Evolutionary conservation across 2,113 vertebrate genomes (phyloP).

Genomic region (Choloepus hoffmanni): DNA sequence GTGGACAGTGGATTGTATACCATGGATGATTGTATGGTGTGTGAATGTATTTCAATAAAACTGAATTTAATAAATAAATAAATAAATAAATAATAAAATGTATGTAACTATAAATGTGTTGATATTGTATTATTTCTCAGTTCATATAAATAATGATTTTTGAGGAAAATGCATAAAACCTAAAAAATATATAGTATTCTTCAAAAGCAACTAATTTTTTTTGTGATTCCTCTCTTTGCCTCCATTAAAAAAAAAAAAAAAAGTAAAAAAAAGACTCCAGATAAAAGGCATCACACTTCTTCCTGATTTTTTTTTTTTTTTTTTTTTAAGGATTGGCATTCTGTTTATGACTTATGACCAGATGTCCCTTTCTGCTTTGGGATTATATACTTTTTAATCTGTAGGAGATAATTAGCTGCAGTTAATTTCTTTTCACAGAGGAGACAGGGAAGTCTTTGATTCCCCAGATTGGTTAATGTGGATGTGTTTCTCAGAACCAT

Average conservation of each 20-base stretch:
- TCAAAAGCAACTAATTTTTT: background rate
- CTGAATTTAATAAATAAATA: too few species aligned
- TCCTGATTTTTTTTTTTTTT: background rate
- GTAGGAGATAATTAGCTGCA: conserved; percentile 64
- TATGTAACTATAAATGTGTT: background rate
- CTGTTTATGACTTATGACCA: background rate
- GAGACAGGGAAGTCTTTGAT: conserved; percentile 70
- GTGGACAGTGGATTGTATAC: too few species aligned
- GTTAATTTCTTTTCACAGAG: conserved; percentile 68
- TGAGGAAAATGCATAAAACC: conserved; percentile 54
- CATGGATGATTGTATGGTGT: too few species aligned
- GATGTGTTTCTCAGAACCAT: conserved; percentile 73
- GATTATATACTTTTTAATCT: conserved; percentile 17
- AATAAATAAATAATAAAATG: background rate
- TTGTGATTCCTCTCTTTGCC: background rate
- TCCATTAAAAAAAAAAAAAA: conserved; percentile 38
- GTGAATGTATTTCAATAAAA: too few species aligned
- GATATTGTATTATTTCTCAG: background rate
- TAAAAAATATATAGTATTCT: background rate
- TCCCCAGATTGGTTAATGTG: conserved; percentile 63
- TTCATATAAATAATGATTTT: background rate
- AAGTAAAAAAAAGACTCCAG: background rate
- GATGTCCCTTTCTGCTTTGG: background rate
- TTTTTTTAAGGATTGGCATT: background rate
- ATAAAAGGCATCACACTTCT: conserved; percentile 20